Evolutionary conservation across 2,888 invertebrate genomes (phyloP).

Genomic region (Brenthis hecate): DNA sequence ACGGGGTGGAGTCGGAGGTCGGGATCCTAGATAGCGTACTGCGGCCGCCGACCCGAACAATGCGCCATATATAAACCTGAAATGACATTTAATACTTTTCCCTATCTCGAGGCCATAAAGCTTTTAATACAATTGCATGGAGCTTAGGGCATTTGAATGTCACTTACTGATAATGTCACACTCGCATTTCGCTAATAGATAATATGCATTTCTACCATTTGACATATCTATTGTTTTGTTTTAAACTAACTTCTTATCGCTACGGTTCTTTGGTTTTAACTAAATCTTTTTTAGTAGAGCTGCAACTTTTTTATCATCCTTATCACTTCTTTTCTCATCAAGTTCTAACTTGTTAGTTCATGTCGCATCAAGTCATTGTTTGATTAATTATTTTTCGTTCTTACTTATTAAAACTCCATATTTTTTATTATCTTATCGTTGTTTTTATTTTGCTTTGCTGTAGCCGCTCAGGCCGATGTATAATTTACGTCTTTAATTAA

Average conservation of each 20-base stretch:
- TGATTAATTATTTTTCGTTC: slow-evolving; percentile 25
- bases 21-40: slow-evolving; percentile 64
- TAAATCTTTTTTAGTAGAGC: background rate
- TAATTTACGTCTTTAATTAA: slow-evolving; percentile 29
- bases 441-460: slow-evolving; percentile 24
- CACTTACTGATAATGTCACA: slow-evolving; percentile 43
- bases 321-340: background rate
- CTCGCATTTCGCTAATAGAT: slow-evolving; percentile 42
- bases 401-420: slow-evolving; percentile 26
- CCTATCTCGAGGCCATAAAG: slow-evolving; percentile 38
- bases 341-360: slow-evolving; percentile 22
- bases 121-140: slow-evolving; percentile 33
- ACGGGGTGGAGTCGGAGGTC: slow-evolving; percentile 70
- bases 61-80: slow-evolving; percentile 46
- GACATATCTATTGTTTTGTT: slow-evolving; percentile 43
- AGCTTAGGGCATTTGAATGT: slow-evolving; percentile 34
- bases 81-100: slow-evolving; percentile 34
- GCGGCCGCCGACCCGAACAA: slow-evolving; percentile 66
- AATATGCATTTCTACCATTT: slow-evolving; percentile 44
- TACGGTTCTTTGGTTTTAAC: background rate
- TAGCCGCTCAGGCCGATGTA: slow-evolving; percentile 12
- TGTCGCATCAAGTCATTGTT: slow-evolving; percentile 22
- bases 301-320: background rate
- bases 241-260: slow-evolving; percentile 11
- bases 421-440: slow-evolving; percentile 35